Evolutionary conservation across 2,797 vertebrate species (phyloP).

Genomic region (Sciaenops ocellatus): DNA sequence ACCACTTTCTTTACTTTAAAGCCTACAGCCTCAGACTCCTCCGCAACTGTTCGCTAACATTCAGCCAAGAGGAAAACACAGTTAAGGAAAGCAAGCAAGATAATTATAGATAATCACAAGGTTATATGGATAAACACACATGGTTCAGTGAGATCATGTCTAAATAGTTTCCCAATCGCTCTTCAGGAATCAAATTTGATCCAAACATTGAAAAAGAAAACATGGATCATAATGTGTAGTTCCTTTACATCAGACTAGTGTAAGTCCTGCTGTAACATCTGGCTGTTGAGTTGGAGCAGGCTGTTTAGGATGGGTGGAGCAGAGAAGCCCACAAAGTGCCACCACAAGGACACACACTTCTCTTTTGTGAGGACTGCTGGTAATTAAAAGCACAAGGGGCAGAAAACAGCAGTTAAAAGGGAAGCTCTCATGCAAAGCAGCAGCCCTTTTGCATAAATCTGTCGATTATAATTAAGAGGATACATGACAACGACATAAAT

Average conservation of each 20-base stretch:
- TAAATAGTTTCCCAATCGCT: background rate
- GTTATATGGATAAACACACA: constrained; percentile 10
- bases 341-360: constrained; percentile 71
- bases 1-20: background rate
- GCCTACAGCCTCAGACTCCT: background rate
- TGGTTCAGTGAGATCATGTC: constrained; percentile 1
- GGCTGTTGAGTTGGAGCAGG: constrained; percentile 62
- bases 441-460: constrained; percentile 22
- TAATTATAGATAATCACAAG: constrained; percentile 21
- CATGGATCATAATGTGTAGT: background rate
- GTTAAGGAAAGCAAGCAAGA: constrained; percentile 39
- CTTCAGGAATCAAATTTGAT: constrained; percentile 25
- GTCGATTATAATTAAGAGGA: constrained; percentile 11
- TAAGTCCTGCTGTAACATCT: constrained; percentile 67
- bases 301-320: constrained; percentile 71
- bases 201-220: constrained; percentile 11
- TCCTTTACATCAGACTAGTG: constrained; percentile 31
- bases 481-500: constrained; percentile 24
- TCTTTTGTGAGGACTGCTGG: constrained; percentile 51
- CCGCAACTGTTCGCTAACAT: constrained; percentile 73
- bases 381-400: constrained; percentile 63
- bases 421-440: constrained; percentile 49
- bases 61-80: constrained; percentile 23
- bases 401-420: constrained; percentile 41
- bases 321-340: constrained; percentile 68